Base-by-base conservation (phyloP, 2,888 invertebrate species). In the Drosophila imparisetae region DNA sequence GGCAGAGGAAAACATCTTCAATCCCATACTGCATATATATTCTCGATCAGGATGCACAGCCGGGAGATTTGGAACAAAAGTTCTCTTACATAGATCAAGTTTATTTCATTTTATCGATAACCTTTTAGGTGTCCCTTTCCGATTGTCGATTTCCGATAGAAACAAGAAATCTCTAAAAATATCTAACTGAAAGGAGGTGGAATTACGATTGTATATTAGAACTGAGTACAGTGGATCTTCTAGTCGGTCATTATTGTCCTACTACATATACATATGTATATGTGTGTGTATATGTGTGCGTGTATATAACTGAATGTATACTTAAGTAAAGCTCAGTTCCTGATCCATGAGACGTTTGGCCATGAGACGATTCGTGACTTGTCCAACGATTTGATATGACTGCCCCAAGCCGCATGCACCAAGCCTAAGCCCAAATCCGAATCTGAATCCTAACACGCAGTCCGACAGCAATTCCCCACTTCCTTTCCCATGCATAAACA, bases 341-440 rank as follows among this genome's bases (percentile, higher is more conserved):
- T 38, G 24, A n/a, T 40, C 40, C 18, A 24, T 38, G 53, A 42
- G 53, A 54, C 61, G 40, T 66, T 58, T 66, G 62, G 74, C 30
- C 50, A 36, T 38, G 57, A 42, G 53, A 54, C 61, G 45, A 65
- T 58, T 70, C 64, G 74, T 74, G 74, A 74, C 77, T 69, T 62
- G 70, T 70, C 61, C 61, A 66, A 66, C 49, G 63, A 55, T 63
- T 64, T 61, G 45, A 70, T 57, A 63, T 66, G 53, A 54, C 45
- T 36, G 69, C 27, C 45, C 69, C 57, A 57, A 71, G 50, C 60
- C 40, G 21, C 40, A 66, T 32, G 11, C 40, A 32, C 32, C 34
- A 38, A 48, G 11, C 40, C 50, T 27, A 34, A 36, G 13, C 29
- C 40, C 49, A 55, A 76, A 64, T n/a, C 50, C 27, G 30, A 72